Base-by-base conservation (phyloP, 2,797 vertebrate species). In the Acridotheres tristis region DNA sequence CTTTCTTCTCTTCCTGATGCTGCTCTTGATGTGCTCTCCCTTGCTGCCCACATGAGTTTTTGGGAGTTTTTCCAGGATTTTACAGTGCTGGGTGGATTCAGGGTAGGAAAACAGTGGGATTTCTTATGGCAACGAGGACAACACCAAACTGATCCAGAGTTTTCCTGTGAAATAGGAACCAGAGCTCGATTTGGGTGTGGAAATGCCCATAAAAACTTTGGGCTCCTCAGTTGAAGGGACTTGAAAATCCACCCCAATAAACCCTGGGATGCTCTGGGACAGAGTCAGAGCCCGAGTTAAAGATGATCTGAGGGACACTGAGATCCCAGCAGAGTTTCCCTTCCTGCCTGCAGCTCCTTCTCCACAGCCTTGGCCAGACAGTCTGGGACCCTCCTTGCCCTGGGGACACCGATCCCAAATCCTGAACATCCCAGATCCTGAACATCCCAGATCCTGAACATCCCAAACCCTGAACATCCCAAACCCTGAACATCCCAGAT, bases 311-410 rank as follows among this genome's bases (percentile, higher is more conserved):
- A 40, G 43, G 67, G 55, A 16, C 27, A 14, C n/a, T 8, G 74
- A 36, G 76, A 72, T 4, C 71, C n/a, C 88, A 34, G 85, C 2
- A 40, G 7, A 8, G 85, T 32, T 78, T 40, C 13, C 45, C 74
- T 40, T 5, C 45, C 78, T 83, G 51, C 75, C 72, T 65, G 89
- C 86, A 48, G 89, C 55, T 95, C 89, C 74, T 84, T 42, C 82
- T 62, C 81, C 89, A 53, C 27, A 94, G 75, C 82, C 78, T 93
- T 91, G 94, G 63, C 90, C 93, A 92, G 18, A 61, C 59, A 22
- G 92, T 7, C 80, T 2, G 18, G 43, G 63, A 81, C 93, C 88
- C 78, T 53, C 89, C 92, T 54, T 84, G 93, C 93, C 92, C 87
- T 76, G 84, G 92, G 92, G 92, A 93, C 25, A 1, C 75, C 72